These are phyloP conservation scores for Caracal caracal DNA, from an alignment of 2,113 vertebrate genomes.

Conservation along the genomic window DNA sequence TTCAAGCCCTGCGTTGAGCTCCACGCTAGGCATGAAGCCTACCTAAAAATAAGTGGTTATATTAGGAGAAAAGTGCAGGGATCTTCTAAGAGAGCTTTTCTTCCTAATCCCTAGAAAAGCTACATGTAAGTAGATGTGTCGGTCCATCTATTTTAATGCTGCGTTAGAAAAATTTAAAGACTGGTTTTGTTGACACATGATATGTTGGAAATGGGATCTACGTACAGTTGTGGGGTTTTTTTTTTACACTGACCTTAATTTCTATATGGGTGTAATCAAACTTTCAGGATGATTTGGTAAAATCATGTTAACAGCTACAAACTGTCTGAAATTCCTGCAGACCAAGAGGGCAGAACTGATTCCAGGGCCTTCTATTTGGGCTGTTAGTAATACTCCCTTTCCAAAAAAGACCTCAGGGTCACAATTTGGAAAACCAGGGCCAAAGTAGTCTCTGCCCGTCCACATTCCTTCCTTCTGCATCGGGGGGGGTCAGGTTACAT, in stretches of 20 bases:
- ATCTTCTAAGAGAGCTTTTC: not conserved
- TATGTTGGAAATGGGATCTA: not conserved
- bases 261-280: not conserved
- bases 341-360: not conserved
- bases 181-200: not conserved
- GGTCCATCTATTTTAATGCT: not conserved
- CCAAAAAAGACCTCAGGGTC: not conserved
- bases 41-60: not conserved
- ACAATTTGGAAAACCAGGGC: not conserved
- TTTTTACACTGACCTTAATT: not conserved
- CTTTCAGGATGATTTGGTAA: not conserved
- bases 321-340: not conserved
- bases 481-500: not conserved
- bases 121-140: not conserved
- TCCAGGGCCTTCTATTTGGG: not conserved
- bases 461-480: not conserved
- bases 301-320: not conserved
- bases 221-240: not conserved
- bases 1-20: no score
- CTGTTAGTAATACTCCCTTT: not conserved
- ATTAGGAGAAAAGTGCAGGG: not conserved
- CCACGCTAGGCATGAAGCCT: no score
- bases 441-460: not conserved
- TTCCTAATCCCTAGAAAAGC: not conserved
- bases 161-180: not conserved